phyloP scores from a whole-genome alignment of 2,888 invertebrate species.

The Heliconius sara region DNA sequence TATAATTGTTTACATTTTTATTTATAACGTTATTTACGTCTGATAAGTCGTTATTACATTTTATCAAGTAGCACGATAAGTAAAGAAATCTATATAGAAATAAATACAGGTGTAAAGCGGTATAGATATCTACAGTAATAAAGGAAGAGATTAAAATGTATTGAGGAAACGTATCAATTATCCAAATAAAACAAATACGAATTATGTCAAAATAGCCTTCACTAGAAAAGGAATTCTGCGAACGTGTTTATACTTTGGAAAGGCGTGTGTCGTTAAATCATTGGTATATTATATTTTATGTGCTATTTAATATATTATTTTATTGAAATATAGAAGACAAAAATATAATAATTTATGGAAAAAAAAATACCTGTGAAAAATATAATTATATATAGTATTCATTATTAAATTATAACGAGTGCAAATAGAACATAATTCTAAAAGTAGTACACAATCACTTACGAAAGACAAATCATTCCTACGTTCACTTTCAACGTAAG shows the following conservation, averaged over 20 bases:
- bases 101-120: slow-evolving; percentile 21
- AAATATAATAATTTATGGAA: not conserved
- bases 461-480: slow-evolving; percentile 67
- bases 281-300: not conserved
- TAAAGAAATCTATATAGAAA: slow-evolving; percentile 22
- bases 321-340: not conserved
- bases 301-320: not conserved
- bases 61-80: slow-evolving; percentile 17
- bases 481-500: slow-evolving; percentile 62
- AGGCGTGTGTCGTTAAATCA: not conserved
- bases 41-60: slow-evolving; percentile 3
- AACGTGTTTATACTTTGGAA: slow-evolving; percentile 2
- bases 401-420: not conserved
- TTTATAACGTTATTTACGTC: not conserved
- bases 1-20: slow-evolving; percentile 9
- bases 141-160: slow-evolving; percentile 27
- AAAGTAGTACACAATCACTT: slow-evolving; percentile 53
- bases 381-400: not conserved
- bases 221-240: slow-evolving; percentile 10
- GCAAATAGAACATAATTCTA: slow-evolving; percentile 14
- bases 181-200: slow-evolving; percentile 18
- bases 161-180: slow-evolving; percentile 27
- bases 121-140: slow-evolving; percentile 29
- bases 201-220: slow-evolving; percentile 15
- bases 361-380: not conserved